Percentiles rank a stretch among this genome's conserved stretches.
These are phyloP conservation scores for Cataglyphis livida DNA, from an alignment of 2,888 invertebrate species.

Conservation along the genomic window DNA sequence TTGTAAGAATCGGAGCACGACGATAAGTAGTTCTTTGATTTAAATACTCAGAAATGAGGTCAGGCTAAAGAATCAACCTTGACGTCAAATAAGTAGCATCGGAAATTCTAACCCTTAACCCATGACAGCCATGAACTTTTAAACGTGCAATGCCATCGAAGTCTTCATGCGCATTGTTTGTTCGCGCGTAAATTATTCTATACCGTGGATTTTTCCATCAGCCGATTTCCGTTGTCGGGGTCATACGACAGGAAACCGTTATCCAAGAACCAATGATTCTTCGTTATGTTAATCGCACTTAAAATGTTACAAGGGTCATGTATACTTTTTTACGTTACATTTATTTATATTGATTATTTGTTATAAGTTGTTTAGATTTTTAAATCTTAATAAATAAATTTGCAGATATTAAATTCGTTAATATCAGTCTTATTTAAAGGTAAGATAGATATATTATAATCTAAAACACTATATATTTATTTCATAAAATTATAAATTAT, in stretches of 20 bases:
- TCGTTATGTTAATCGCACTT: conserved; percentile 81
- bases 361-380: background rate
- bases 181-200: conserved; percentile 64
- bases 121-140: conserved; percentile 82
- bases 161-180: conserved; percentile 68
- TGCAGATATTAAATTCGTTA: background rate
- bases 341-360: background rate
- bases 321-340: conserved; percentile 48
- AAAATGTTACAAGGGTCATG: conserved; percentile 65
- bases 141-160: conserved; percentile 60
- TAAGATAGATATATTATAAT: background rate
- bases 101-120: conserved; percentile 83
- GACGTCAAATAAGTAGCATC: conserved; percentile 73
- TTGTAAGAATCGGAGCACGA: background rate
- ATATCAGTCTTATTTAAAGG: background rate
- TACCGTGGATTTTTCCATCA: conserved; percentile 80
- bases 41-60: conserved; percentile 25
- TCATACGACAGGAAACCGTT: conserved; percentile 84
- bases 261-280: conserved; percentile 84
- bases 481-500: background rate
- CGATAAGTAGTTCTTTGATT: conserved; percentile 12
- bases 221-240: conserved; percentile 83
- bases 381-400: background rate
- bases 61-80: conserved; percentile 72
- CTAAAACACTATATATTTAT: background rate